These are phyloP conservation scores for Thymelicus sylvestris DNA, from an alignment of 2,888 invertebrate species.

Conservation along the genomic window DNA sequence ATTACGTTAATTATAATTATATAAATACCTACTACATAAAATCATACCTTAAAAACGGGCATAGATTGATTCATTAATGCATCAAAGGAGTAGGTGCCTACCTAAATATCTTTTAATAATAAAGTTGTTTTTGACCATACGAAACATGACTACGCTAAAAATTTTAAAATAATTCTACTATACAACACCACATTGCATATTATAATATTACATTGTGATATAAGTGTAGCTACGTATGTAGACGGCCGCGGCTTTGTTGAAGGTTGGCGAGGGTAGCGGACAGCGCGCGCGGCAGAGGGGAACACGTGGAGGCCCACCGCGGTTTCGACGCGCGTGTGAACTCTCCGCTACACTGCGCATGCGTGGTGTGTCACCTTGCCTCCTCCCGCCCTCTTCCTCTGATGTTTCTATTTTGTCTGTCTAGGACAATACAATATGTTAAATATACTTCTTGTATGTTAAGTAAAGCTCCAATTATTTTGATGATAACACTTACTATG, in stretches of 20 bases:
- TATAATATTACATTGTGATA: conserved; percentile 10
- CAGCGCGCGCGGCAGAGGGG: conserved; percentile 53
- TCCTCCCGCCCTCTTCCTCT: conserved; percentile 61
- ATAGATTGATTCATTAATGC: too few relatives aligned
- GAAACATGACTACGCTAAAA: conserved; percentile 1
- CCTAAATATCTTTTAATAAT: too few relatives aligned
- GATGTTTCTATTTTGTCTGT: conserved; percentile 64
- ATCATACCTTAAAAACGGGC: too few relatives aligned
- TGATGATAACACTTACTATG: not conserved
- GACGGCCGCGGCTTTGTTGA: conserved; percentile 68
- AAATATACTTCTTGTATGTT: conserved; percentile 11
- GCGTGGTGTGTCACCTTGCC: conserved; percentile 67
- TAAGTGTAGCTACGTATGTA: conserved; percentile 46
- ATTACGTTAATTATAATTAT: too few relatives aligned
- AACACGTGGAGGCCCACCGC: conserved; percentile 85
- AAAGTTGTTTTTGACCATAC: too few relatives aligned
- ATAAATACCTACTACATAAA: too few relatives aligned
- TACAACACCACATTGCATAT: conserved; percentile 14
- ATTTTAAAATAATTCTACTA: not conserved
- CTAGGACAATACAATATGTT: conserved; percentile 50
- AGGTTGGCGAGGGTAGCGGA: conserved; percentile 60
- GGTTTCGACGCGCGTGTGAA: conserved; percentile 82
- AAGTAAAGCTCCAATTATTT: conserved; percentile 6
- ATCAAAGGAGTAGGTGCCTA: too few relatives aligned
- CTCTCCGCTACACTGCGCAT: conserved; percentile 75